Percentiles rank a stretch among this genome's conserved stretches.
Evolutionary conservation across 2,113 vertebrate genomes (phyloP).

Genomic region (Pelodiscus sinensis): DNA sequence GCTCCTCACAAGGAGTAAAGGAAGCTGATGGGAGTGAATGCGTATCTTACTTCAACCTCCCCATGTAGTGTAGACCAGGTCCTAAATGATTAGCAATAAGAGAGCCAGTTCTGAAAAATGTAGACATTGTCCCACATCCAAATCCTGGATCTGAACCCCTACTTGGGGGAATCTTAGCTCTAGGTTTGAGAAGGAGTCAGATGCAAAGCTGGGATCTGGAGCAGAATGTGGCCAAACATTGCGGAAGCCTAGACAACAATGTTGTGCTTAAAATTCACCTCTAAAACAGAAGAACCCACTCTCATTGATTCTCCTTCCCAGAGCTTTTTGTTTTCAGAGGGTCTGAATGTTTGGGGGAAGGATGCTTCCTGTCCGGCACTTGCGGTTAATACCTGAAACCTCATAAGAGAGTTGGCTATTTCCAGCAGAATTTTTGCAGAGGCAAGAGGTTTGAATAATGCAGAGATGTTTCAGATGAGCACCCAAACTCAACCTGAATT

Average conservation of each 20-base stretch:
- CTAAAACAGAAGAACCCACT: background rate
- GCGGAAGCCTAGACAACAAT: background rate
- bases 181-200: background rate
- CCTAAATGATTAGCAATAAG: background rate
- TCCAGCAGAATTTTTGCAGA: conserved; percentile 7
- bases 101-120: background rate
- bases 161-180: background rate
- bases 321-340: background rate
- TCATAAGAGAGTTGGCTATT: background rate
- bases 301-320: background rate
- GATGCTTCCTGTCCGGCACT: background rate
- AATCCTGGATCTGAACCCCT: background rate
- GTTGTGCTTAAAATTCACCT: background rate
- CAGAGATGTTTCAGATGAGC: background rate
- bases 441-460: background rate
- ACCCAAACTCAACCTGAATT: background rate
- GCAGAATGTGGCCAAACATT: background rate
- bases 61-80: too few species aligned
- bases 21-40: too few species aligned
- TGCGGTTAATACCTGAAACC: background rate
- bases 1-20: too few species aligned
- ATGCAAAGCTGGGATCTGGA: background rate
- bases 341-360: background rate
- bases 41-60: too few species aligned
- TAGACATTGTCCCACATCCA: background rate